phyloP scores from a whole-genome alignment of 2,113 vertebrate genomes.

The Ailurus styani region DNA sequence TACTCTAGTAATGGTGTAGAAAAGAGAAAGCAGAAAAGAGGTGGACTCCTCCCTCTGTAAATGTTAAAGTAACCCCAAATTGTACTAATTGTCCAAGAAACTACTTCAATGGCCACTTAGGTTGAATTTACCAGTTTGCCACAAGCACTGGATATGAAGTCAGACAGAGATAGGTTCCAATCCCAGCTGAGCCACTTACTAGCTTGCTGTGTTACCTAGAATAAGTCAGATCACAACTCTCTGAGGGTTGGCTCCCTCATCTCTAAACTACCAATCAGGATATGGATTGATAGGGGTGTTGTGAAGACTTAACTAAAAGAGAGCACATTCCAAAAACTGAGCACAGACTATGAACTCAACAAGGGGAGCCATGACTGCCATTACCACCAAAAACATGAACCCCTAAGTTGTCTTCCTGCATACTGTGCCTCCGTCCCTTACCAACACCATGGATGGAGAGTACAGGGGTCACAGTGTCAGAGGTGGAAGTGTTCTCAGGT shows the following conservation, averaged over 20 bases:
- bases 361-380: neutral
- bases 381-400: neutral
- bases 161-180: neutral
- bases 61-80: neutral
- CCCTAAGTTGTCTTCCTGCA: neutral
- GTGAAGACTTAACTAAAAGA: neutral
- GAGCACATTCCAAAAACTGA: neutral
- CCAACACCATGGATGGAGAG: neutral
- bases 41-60: neutral
- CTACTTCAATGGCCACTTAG: neutral
- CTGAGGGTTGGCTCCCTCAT: neutral
- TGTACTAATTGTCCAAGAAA: neutral
- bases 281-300: neutral
- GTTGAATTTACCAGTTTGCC: neutral
- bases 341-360: neutral
- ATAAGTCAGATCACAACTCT: neutral
- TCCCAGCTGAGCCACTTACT: neutral
- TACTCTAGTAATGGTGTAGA: neutral
- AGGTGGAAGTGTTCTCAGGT: neutral
- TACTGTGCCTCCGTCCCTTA: neutral
- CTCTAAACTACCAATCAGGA: neutral
- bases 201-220: neutral
- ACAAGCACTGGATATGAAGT: neutral
- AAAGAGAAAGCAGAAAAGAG: neutral
- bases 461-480: neutral